Base-by-base conservation (phyloP, 2,797 vertebrate species). In the Sardinella longiceps region DNA sequence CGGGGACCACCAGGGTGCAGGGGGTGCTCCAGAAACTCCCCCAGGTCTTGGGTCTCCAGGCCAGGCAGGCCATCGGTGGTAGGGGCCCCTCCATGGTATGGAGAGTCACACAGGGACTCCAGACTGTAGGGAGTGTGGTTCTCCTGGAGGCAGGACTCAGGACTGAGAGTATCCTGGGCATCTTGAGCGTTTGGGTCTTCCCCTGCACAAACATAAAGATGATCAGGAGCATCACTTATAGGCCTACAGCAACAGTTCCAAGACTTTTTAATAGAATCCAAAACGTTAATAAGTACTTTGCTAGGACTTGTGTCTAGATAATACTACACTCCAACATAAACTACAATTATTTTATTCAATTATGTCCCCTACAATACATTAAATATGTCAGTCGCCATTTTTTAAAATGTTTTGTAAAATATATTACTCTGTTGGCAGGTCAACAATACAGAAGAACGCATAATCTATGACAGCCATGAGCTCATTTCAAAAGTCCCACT, bases 1-100 rank as follows among this genome's bases (percentile, higher is more conserved):
- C 97, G 96, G 89, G 98, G 98, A 90, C 98, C 98, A 45, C 95
- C 94, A 90, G 96, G 94, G 84, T 92, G 89, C 92, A 95, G 90
- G 85, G 91, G 92, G 84, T 94, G 94, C 93, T 94, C 95, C 91
- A 93, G 87, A 91, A 96, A 95, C 93, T 95, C 94, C 56, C 95
- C 96, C 90, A 94, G 92, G 92, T 93, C 92, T 80, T 93, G 92
- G 90, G 92, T 92, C 82, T 96, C 94, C 92, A 56, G 85, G 20
- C n/a, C 5, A 6, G 82, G 85, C 25, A 86, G 37, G 28, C 86
- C 85, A 15, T 85, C 30, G 37, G 81, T 46, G 4, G 84, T 2
- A 15, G 74, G 28, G 28, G 37, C 33, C 33, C 37, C 70, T 1
- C 5, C 30, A 15, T 81, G 81, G 63, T 86, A 86, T 33, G 81